Conservation (phyloP, 2,113 vertebrate genomes). For the Phrynosoma platyrhinos region DNA sequence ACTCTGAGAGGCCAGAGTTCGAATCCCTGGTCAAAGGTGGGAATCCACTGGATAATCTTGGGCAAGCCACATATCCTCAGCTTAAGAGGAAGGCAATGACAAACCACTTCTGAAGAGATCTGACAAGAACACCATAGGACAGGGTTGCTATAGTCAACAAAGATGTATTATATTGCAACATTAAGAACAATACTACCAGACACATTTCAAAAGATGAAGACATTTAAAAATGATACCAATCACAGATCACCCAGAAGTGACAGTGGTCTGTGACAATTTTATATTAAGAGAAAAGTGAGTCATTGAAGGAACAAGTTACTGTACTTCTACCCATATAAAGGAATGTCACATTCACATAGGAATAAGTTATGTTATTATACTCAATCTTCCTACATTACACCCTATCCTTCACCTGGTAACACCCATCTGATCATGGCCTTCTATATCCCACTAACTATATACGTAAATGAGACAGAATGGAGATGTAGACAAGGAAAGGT, state of each 20-base stretch:
- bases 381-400: not conserved
- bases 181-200: no score
- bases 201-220: no score
- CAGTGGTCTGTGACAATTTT: not conserved
- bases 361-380: not conserved
- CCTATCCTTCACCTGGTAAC: not conserved
- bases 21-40: no score
- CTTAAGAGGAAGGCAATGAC: no score
- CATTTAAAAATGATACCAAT: not conserved
- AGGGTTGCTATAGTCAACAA: no score
- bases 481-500: not conserved
- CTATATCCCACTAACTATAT: not conserved
- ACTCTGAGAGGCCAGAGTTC: no score
- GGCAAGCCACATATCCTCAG: no score
- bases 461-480: not conserved
- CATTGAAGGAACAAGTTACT: not conserved
- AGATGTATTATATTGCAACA: no score
- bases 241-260: not conserved
- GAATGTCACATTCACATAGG: not conserved
- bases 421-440: not conserved
- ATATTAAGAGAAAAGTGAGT: not conserved
- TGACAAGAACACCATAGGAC: no score
- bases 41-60: no score
- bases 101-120: no score
- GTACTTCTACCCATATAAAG: not conserved